phyloP scores from a whole-genome alignment of 2,797 vertebrate species.

The Xenopus petersii region DNA sequence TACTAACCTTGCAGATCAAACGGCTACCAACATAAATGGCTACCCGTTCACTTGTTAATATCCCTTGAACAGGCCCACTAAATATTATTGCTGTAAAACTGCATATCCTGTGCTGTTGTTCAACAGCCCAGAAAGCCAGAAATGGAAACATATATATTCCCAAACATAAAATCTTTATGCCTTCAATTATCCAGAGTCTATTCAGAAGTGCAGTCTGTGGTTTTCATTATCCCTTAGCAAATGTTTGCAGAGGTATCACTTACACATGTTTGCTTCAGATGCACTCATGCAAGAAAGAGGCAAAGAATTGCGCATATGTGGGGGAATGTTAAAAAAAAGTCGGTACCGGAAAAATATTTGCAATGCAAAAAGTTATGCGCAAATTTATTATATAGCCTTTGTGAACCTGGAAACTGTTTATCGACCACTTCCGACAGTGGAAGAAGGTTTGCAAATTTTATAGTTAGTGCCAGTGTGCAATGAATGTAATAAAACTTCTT shows the following conservation, averaged over 20 bases:
- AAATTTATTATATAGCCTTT: no score
- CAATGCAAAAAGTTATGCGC: no score
- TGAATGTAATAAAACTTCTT: no score
- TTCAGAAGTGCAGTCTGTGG: conserved; percentile 44
- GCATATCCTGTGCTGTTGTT: neutral
- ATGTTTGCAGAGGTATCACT: conserved; percentile 47
- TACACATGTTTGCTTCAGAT: conserved; percentile 16
- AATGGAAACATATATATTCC: conserved; percentile 4
- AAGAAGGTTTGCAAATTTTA: no score
- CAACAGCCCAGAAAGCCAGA: neutral
- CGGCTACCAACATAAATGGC: no score
- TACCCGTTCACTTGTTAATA: neutral
- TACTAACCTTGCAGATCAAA: no score
- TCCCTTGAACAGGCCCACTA: neutral
- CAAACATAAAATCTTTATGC: conserved; percentile 6
- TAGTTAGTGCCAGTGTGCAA: no score
- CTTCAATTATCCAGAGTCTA: conserved; percentile 13
- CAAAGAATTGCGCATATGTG: neutral
- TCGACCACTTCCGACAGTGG: no score
- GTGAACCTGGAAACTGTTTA: no score
- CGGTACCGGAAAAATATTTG: no score
- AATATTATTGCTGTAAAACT: neutral
- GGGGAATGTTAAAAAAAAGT: no score
- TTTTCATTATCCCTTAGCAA: conserved; percentile 47
- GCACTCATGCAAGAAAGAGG: conserved; percentile 19